A percentile compares a stretch with the other conserved stretches of the same genome.
These are phyloP conservation scores for Edolisoma coerulescens DNA, from an alignment of 2,113 vertebrate genomes.

Conservation along the genomic window DNA sequence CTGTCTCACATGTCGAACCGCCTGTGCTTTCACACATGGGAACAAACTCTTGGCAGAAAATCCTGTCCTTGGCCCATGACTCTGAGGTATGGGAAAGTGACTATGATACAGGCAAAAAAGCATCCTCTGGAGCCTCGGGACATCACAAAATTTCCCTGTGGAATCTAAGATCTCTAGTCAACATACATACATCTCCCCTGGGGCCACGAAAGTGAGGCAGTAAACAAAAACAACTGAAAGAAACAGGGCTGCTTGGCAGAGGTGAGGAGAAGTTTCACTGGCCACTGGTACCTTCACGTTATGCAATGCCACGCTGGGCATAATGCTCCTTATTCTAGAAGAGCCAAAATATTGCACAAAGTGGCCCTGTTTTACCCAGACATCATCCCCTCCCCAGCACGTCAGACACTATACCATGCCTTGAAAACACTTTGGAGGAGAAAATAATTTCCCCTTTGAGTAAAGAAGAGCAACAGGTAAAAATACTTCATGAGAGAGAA, in stretches of 20 bases:
- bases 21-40: neutral
- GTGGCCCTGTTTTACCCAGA: constrained; percentile 16
- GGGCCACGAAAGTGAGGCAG: neutral
- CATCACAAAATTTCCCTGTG: neutral
- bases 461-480: neutral
- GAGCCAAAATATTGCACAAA: constrained; percentile 51
- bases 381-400: neutral
- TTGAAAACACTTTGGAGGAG: constrained; percentile 1
- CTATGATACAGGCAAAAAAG: neutral
- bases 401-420: neutral
- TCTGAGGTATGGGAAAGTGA: neutral
- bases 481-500: neutral
- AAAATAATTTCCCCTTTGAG: constrained; percentile 25
- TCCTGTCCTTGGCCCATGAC: neutral
- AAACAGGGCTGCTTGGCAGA: neutral
- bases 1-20: neutral
- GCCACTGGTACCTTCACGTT: neutral
- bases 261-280: neutral
- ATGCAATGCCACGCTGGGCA: neutral
- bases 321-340: constrained; percentile 34
- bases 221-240: constrained; percentile 24
- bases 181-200: neutral
- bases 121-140: rapidly evolving
- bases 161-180: neutral
- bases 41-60: neutral